A percentile compares a stretch with the other conserved stretches of the same genome.
Evolutionary conservation across 2,888 invertebrate genomes (phyloP).

Genomic region (Eudemis profundana): DNA sequence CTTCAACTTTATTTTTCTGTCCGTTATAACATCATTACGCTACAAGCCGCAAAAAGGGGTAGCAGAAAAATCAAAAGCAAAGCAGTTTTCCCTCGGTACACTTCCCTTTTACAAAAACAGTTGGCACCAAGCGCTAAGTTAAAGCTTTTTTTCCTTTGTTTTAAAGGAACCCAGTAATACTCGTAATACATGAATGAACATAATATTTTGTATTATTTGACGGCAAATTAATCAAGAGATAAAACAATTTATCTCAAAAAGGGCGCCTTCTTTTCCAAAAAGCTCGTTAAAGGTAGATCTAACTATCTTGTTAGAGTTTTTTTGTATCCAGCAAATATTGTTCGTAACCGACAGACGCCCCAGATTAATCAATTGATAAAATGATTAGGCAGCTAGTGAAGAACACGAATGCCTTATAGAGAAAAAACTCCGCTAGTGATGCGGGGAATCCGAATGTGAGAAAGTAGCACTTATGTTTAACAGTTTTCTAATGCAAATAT

Average conservation of each 20-base stretch:
- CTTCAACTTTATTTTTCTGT: slow-evolving; percentile 7
- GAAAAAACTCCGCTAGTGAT: slow-evolving; percentile 46
- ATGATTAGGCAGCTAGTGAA: neutral
- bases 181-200: slow-evolving; percentile 18
- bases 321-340: neutral
- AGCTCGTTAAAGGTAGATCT: too few species aligned
- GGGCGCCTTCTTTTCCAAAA: too few species aligned
- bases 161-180: slow-evolving; percentile 24
- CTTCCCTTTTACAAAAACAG: slow-evolving; percentile 56
- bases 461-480: slow-evolving; percentile 73
- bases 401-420: neutral
- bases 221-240: neutral
- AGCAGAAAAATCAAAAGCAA: slow-evolving; percentile 44
- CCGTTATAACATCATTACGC: slow-evolving; percentile 15
- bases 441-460: slow-evolving; percentile 65
- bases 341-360: neutral
- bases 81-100: slow-evolving; percentile 56
- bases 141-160: slow-evolving; percentile 63
- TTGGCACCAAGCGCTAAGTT: slow-evolving; percentile 47
- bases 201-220: neutral
- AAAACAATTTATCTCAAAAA: too few species aligned
- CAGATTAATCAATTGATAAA: neutral
- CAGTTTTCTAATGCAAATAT: slow-evolving; percentile 82
- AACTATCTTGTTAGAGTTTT: neutral
- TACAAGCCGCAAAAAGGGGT: slow-evolving; percentile 24